Percentiles rank a stretch among this genome's conserved stretches.
Conservation (phyloP, 2,113 vertebrate genomes). For the Crotalus helleri region DNA sequence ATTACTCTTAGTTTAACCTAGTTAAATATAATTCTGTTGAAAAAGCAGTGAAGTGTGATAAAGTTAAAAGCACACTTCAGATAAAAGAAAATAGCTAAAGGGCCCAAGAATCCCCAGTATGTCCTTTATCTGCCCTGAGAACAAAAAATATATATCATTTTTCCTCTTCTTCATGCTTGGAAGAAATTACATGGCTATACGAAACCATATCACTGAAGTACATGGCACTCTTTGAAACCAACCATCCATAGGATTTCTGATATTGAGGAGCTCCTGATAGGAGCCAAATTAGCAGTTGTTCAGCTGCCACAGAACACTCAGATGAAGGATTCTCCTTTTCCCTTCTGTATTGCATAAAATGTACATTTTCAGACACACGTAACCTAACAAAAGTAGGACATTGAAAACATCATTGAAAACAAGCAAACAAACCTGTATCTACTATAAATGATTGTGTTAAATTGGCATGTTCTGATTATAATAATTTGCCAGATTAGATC, state of each 20-base stretch:
- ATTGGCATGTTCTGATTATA: background rate
- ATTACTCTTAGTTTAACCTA: background rate
- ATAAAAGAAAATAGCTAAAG: background rate
- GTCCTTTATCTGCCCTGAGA: background rate
- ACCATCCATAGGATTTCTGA: background rate
- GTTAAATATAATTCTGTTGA: background rate
- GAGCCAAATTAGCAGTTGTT: background rate
- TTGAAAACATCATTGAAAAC: background rate
- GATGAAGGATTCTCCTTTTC: background rate
- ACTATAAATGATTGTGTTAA: background rate
- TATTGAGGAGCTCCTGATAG: background rate
- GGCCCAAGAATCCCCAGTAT: background rate
- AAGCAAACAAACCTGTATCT: background rate
- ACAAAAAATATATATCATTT: background rate
- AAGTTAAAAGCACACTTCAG: background rate
- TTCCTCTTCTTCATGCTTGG: background rate
- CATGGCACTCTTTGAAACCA: background rate
- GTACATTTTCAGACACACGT: background rate
- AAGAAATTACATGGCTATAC: background rate
- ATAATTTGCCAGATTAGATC: background rate
- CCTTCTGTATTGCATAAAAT: background rate
- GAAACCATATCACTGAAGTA: background rate
- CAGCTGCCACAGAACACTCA: background rate
- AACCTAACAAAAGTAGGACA: background rate
- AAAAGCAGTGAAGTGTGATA: background rate